These are phyloP conservation scores for Nyctalus aviator DNA, from an alignment of 2,797 vertebrate species.

Conservation along the genomic window DNA sequence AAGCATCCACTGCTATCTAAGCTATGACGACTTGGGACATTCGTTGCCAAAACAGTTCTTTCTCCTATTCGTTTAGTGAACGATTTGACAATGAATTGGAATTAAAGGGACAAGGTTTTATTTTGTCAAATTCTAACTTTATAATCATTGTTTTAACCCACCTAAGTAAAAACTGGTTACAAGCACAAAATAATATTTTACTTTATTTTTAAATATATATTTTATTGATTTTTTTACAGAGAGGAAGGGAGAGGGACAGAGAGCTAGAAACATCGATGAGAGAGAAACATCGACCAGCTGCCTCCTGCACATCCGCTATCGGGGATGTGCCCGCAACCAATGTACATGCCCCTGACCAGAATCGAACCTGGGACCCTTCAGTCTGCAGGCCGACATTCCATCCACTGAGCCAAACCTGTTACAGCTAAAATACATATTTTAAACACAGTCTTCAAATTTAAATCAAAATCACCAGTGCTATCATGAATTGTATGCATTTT, in stretches of 20 bases:
- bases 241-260: too few relatives aligned
- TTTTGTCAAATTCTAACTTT: constrained; percentile 16
- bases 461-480: neutral
- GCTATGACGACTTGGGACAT: neutral
- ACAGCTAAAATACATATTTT: neutral
- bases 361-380: too few relatives aligned
- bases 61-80: too few relatives aligned
- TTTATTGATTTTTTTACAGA: too few relatives aligned
- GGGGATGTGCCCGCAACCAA: too few relatives aligned
- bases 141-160: neutral
- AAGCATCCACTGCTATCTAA: neutral
- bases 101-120: constrained; percentile 26
- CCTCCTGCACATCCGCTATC: too few relatives aligned
- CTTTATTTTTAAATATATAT: too few relatives aligned
- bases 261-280: too few relatives aligned
- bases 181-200: constrained; percentile 21
- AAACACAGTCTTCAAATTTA: constrained; percentile 10
- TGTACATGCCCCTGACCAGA: too few relatives aligned
- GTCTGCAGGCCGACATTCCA: too few relatives aligned
- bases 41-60: neutral
- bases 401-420: too few relatives aligned
- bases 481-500: neutral
- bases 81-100: constrained; percentile 3
- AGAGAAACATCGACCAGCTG: too few relatives aligned
- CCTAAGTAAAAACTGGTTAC: neutral